Base-by-base conservation (phyloP, 2,797 vertebrate genomes). In the Enteromius afrohamiltoni region DNA sequence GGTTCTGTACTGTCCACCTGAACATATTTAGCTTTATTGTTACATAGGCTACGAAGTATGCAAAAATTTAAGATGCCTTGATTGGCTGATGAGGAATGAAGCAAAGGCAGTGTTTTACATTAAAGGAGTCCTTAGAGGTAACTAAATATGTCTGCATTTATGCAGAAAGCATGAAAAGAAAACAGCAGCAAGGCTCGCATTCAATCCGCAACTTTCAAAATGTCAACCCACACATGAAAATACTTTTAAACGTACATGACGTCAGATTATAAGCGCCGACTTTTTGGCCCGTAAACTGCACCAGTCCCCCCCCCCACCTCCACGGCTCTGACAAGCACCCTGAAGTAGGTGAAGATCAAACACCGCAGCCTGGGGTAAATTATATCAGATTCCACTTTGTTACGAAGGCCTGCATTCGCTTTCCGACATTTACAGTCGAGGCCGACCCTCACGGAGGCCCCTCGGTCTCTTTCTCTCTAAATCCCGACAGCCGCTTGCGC, bases 341-440 rank as follows among this genome's bases (percentile, higher is more conserved):
- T 79, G 77, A 91, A 89, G 83, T 79, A 89, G 89, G 86, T 86
- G 70, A 85, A 92, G 90, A 95, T 95, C 94, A 94, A 94, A 95
- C 88, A 69, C 75, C 1, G 84, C 42, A 78, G 91, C 92, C 93
- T 89, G 92, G 87, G 89, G 93, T 89, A 85, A 81, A 93, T 93
- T 92, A 92, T 89, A 92, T 94, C 91, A 90, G 91, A 91, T 94
- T 95, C 86, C 91, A 91, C 90, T 92, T 91, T 90, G 91, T 92
- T 92, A 92, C 87, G 79, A 86, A 90, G 89, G 88, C 88, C 92
- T 90, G 91, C 88, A 81, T 92, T 93, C 91, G 90, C 91, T 92
- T 90, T 88, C 89, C 91, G 92, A 94, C 92, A 92, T 95, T 92
- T 91, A 92, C 90, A 89, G 89, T 93, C 83, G 86, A 92, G 88